Evolutionary conservation across 2,113 vertebrate genomes (phyloP).

Genomic region (Aegotheles bennettii): DNA sequence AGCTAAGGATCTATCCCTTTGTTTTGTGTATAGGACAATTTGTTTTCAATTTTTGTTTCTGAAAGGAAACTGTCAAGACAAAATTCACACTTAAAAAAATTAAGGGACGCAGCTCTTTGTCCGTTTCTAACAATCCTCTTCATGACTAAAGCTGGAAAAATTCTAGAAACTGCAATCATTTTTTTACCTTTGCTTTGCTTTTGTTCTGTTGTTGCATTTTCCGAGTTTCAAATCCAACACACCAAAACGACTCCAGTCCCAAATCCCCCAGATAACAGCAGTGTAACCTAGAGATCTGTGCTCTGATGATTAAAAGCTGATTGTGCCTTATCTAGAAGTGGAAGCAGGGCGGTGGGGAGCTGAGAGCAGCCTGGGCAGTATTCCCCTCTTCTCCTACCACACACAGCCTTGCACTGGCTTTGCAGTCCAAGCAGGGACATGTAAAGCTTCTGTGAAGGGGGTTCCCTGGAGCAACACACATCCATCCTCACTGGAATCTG

Average conservation of each 20-base stretch:
- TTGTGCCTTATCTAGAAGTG: background rate
- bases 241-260: background rate
- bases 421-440: background rate
- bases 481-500: background rate
- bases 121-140: background rate
- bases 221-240: background rate
- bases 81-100: slow-evolving; percentile 54
- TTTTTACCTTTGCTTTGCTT: background rate
- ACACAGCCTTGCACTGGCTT: background rate
- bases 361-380: background rate
- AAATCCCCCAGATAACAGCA: background rate
- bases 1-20: slow-evolving; percentile 43
- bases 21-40: slow-evolving; percentile 45
- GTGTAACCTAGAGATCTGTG: background rate
- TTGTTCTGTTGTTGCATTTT: background rate
- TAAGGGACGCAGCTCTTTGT: slow-evolving; percentile 51
- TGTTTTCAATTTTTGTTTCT: slow-evolving; percentile 61
- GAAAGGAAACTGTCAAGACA: slow-evolving; percentile 62
- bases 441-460: background rate
- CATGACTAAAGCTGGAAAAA: slow-evolving; percentile 41
- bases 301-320: background rate
- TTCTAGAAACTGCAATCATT: background rate
- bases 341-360: background rate
- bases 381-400: background rate
- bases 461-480: background rate